Conservation (phyloP, 2,888 invertebrate species). For the Bombylius discolor region DNA sequence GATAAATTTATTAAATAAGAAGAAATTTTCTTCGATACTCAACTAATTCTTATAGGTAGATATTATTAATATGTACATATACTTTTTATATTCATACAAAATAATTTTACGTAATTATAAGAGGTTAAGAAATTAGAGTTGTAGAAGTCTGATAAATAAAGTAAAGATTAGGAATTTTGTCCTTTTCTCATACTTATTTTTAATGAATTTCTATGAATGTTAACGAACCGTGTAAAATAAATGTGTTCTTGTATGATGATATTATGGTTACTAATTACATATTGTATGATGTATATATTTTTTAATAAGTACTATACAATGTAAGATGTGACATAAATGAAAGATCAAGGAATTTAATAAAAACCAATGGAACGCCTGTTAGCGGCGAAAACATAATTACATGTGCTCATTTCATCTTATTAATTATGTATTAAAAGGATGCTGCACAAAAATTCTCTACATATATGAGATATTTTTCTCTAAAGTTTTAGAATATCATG, state of each 20-base stretch:
- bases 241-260: no score
- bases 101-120: no score
- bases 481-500: no score
- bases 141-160: no score
- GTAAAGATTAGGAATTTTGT: background rate
- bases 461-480: constrained; percentile 3
- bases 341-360: constrained; percentile 13
- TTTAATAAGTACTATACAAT: background rate
- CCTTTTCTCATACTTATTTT: background rate
- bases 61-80: no score
- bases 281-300: background rate
- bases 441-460: no score
- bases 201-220: background rate
- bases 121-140: no score
- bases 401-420: constrained; percentile 10
- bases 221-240: background rate
- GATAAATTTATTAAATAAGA: no score
- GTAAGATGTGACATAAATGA: no score
- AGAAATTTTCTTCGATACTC: no score
- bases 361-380: constrained; percentile 14
- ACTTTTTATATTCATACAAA: no score
- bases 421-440: constrained; percentile 9
- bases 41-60: no score
- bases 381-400: constrained; percentile 14
- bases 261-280: constrained; percentile 7